Conservation (phyloP, 2,888 invertebrate species). For the Tuberolachnus salignus region DNA sequence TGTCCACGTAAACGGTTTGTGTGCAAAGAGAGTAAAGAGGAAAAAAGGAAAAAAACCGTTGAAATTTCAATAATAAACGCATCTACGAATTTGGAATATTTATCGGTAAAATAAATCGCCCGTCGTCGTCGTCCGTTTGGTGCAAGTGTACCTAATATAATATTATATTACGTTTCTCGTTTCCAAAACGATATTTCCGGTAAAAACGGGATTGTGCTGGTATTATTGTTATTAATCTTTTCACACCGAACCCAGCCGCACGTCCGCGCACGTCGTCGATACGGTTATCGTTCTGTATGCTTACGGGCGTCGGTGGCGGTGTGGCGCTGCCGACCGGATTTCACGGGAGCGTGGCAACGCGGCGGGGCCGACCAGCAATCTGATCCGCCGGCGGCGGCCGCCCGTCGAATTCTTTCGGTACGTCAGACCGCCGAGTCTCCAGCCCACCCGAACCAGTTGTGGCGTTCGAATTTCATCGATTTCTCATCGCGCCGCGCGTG, state of each 20-base stretch:
- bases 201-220: conserved; percentile 3
- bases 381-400: conserved; percentile 45
- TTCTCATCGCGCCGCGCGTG: background rate
- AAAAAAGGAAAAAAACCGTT: too few species aligned
- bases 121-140: too few species aligned
- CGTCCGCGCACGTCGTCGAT: conserved; percentile 31
- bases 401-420: conserved; percentile 52
- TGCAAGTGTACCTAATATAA: too few species aligned
- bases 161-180: too few species aligned
- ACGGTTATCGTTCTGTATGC: conserved; percentile 43
- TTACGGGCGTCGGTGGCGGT: background rate
- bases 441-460: conserved; percentile 10
- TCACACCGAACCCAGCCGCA: conserved; percentile 3
- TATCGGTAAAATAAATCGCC: too few species aligned
- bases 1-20: too few species aligned
- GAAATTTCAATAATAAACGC: too few species aligned
- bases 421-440: conserved; percentile 51
- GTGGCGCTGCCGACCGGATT: conserved; percentile 56
- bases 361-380: conserved; percentile 55
- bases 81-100: too few species aligned
- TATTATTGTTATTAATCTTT: conserved; percentile 39
- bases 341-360: conserved; percentile 57
- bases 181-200: conserved; percentile 19
- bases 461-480: too few species aligned
- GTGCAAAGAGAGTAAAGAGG: too few species aligned